Base-by-base conservation (phyloP, 37 sponge, comb jelly and placozoan species). In the Petrosia ficiformis region DNA sequence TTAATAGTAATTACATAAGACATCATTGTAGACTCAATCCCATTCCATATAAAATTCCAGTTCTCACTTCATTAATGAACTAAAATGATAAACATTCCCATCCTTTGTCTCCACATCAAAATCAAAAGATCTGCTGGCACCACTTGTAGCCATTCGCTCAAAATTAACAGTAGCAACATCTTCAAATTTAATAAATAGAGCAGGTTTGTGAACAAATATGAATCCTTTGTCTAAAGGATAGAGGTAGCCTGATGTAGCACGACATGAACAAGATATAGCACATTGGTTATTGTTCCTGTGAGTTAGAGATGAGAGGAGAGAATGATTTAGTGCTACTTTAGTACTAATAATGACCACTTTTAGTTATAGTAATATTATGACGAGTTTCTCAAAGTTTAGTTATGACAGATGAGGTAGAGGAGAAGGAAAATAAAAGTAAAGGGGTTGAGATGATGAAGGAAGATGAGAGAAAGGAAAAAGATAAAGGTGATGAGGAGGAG, bases 171-270 rank as follows among this genome's bases (percentile, higher is more conserved):
- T 78, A 37, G 84, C 86, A 8, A 95, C 77, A 38, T 89, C 96
- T 2, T 95, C 96, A 80, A 86, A 95, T 38, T 90, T 87, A n/a
- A 98, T 77, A 61, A 87, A 89, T 26, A 98, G 84, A 11, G 96
- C 79, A 16, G 99, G 99, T 66, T 95, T 98, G 83, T 95, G 92
- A 5, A 98, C 93, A 66, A 90, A 98, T 56, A 98, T 93, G 80
- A 98, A 93, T 5, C 96, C 94, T 44, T 87, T 91, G 59, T 95
- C 96, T 59, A 98, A 72, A 1, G 99, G 99, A 54, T 95, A 98
- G 54, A 98, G 84, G 29, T 87, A 84, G 0, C 99, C 99, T 16
- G 91, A 79, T 59, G 84, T 87, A 33, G 96, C 87, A 37, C 81
- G 83, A 75, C 86, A 86, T 21, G 93, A 90, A 67, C 99, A 98